Evolutionary conservation across 2,888 invertebrate genomes (phyloP).

Genomic region (Branchinecta sandiegonensis): DNA sequence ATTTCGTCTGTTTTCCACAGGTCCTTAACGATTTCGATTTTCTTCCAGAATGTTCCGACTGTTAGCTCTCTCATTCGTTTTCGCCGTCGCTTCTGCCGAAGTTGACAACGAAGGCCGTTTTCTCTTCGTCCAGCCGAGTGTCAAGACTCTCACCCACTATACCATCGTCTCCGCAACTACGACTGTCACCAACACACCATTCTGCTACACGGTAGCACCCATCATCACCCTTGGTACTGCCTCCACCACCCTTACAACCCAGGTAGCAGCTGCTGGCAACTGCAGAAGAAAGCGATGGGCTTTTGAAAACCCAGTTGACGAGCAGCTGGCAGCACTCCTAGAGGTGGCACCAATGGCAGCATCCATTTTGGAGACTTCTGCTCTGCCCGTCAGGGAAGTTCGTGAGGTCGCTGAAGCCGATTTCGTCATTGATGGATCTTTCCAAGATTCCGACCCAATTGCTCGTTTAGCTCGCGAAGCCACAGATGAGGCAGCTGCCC

Average conservation of each 20-base stretch:
- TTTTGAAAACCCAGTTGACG: constrained; percentile 5
- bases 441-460: no score
- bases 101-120: no score
- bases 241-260: background rate
- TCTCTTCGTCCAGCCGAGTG: no score
- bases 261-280: constrained; percentile 4
- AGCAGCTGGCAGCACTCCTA: background rate
- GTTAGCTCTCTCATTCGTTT: no score
- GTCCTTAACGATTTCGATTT: no score
- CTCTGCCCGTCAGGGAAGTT: background rate
- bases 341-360: background rate
- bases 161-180: background rate
- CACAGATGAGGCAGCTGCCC: no score
- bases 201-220: constrained; percentile 4
- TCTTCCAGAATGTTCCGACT: no score
- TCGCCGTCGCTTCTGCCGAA: no score
- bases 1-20: no score
- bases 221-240: background rate
- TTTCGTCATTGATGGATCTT: no score
- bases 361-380: background rate
- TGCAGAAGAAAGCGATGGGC: background rate
- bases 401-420: background rate
- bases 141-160: background rate
- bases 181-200: constrained; percentile 4
- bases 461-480: no score